A percentile compares a stretch with the other conserved stretches of the same genome.
Evolutionary conservation across 2,113 vertebrate genomes (phyloP).

Genomic region (Hippocampus zosterae): DNA sequence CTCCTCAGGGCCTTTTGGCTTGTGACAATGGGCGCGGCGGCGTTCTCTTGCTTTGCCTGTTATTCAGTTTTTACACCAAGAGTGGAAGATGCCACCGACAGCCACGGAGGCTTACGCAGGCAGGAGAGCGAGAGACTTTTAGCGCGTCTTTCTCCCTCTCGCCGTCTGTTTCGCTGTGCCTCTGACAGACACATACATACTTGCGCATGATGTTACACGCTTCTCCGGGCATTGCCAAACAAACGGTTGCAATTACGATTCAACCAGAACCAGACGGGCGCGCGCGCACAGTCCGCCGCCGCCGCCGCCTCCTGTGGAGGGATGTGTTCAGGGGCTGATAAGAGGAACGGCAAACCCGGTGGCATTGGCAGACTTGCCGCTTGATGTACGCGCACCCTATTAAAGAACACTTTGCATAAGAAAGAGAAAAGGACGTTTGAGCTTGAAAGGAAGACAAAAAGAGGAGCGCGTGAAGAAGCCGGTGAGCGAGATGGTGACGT

Average conservation of each 20-base stretch:
- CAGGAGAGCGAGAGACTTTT: constrained; percentile 40
- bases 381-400: neutral
- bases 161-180: constrained; percentile 31
- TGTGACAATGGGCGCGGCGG: constrained; percentile 46
- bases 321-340: constrained; percentile 57
- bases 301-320: constrained; percentile 21
- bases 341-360: constrained; percentile 48
- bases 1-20: constrained; percentile 50
- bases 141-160: constrained; percentile 22
- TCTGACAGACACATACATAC: constrained; percentile 31
- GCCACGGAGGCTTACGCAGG: constrained; percentile 28
- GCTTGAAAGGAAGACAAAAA: constrained; percentile 5
- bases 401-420: neutral
- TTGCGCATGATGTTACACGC: constrained; percentile 23
- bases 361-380: constrained; percentile 15
- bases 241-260: constrained; percentile 40
- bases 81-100: constrained; percentile 55
- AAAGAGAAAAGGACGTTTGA: constrained; percentile 3
- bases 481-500: constrained; percentile 41
- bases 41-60: constrained; percentile 57
- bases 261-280: neutral
- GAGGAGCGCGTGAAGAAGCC: constrained; percentile 1
- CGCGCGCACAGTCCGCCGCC: neutral
- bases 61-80: constrained; percentile 66
- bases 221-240: constrained; percentile 40